These are phyloP conservation scores for Craseonycteris thonglongyai DNA, from an alignment of 2,113 vertebrate species.

Conservation along the genomic window DNA sequence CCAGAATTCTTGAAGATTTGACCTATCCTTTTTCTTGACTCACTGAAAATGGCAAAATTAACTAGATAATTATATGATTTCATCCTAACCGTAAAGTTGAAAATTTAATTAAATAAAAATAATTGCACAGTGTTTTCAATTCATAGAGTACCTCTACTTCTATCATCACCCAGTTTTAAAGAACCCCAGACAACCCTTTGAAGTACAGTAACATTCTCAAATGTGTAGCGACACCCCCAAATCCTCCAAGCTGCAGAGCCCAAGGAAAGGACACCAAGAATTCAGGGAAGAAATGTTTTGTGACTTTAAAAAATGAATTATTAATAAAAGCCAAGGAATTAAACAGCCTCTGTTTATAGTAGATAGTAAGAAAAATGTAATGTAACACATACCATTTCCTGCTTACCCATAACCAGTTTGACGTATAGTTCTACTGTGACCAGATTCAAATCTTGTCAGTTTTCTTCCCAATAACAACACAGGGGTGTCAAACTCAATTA, in stretches of 20 bases:
- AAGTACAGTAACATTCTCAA: neutral
- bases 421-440: neutral
- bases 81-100: neutral
- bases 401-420: neutral
- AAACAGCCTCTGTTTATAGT: conserved; percentile 28
- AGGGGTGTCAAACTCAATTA: no score
- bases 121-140: neutral
- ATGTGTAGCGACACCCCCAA: rapidly evolving
- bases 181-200: neutral
- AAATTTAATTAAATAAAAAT: neutral
- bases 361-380: conserved; percentile 27
- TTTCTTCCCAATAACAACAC: neutral
- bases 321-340: conserved; percentile 38
- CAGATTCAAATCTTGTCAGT: neutral
- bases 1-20: neutral
- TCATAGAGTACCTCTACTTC: neutral
- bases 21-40: neutral
- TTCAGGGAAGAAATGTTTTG: neutral
- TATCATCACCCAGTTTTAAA: neutral
- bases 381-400: neutral
- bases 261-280: neutral
- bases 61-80: neutral
- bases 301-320: neutral
- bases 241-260: neutral
- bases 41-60: neutral